Evolutionary conservation across 2,888 invertebrate genomes (phyloP), one percentile per base, ranked within the genome.

Genomic region (Aphelenchoides bicaudatus): DNA sequence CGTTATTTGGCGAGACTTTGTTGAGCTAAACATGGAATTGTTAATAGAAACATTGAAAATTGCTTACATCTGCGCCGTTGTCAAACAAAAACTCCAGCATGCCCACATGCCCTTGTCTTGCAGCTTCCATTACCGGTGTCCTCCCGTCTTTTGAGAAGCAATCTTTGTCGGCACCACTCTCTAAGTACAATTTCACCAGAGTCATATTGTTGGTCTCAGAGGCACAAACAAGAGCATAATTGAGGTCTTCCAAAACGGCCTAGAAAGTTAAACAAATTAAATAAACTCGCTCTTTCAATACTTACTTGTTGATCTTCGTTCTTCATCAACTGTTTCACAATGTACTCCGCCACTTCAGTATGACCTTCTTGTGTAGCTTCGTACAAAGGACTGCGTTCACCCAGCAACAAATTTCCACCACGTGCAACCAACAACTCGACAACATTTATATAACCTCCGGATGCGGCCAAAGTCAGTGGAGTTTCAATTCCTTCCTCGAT

Each of bases 401-500:
- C 96, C 38, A 92, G 84, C 81, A 93, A 93, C 51, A 91, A 86
- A 80, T 93, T 90, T 2, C 93, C 94, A 39, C 92, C 93, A 50
- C 91, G 89, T 80, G 90, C 90, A 72, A 93, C 88, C 53, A 98
- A 86, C 82, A 91, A 91, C 80, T 93, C 91, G 0, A 92, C 91
- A 49, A 91, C 90, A 80, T 94, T 93, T 2, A 70, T 76, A 50
- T 65, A 94, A 68, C 92, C 92, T 27, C 91, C 91, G 81, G 91
- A 91, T 80, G 91, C 91, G 13, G 92, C 91, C 64, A 93, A 83
- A 10, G 92, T 92, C 27, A 93, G 82, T 2, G 93, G 91, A 0
- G 93, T 94, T 82, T 93, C 93, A 80, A 96, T 93, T 2, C 96
- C 94, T 81, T 98, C 96, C 81, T 96, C 96, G 1, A 96, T 96